Evolutionary conservation across 2,888 invertebrate genomes (phyloP).

Genomic region (Cephalotes varians): DNA sequence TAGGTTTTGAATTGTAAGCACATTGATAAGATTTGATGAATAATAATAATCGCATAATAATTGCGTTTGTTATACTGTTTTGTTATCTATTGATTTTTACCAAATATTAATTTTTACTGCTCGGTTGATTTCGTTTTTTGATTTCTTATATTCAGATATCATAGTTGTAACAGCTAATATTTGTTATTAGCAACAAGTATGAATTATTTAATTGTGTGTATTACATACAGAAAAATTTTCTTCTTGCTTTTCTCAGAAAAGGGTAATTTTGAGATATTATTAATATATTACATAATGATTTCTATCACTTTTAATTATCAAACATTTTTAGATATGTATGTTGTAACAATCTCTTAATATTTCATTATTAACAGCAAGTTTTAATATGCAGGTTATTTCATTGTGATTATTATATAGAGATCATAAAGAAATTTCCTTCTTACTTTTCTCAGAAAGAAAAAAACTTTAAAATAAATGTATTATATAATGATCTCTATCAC

Average conservation of each 20-base stretch:
- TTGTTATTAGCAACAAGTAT: too few species aligned
- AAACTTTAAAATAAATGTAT: background rate
- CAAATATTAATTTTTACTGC: background rate
- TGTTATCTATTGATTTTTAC: background rate
- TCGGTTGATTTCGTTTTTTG: background rate
- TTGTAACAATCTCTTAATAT: background rate
- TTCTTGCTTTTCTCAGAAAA: too few species aligned
- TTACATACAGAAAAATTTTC: too few species aligned
- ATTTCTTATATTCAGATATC: background rate
- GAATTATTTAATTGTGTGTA: too few species aligned
- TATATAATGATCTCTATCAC: background rate
- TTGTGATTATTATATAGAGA: background rate
- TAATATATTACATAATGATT: too few species aligned
- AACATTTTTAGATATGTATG: background rate
- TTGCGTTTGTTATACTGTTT: background rate
- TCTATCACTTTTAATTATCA: too few species aligned
- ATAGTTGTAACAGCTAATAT: too few species aligned
- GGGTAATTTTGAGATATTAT: too few species aligned
- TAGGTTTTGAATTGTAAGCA: background rate
- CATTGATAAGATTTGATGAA: background rate
- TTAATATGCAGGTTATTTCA: background rate
- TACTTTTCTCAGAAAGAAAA: background rate
- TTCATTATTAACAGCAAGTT: too few species aligned
- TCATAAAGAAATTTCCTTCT: background rate
- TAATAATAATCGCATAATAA: background rate